Base-by-base conservation (phyloP, 2,113 vertebrate species). In the Picathartes gymnocephalus region DNA sequence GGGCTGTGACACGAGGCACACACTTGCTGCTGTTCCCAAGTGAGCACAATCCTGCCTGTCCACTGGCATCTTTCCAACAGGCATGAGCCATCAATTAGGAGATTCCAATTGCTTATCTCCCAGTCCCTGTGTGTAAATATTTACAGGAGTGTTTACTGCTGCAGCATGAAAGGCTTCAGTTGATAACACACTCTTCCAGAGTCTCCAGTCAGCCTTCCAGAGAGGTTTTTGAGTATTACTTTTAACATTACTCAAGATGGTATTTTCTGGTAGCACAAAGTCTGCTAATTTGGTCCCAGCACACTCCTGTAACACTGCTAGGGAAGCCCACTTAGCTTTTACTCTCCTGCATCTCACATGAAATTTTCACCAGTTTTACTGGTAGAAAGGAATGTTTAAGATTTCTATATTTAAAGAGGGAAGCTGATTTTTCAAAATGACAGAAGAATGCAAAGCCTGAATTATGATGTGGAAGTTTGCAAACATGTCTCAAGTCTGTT, bases 271-370 rank as follows among this genome's bases (percentile, higher is more conserved):
- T 9, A 79, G 77, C 45, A 83, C 30, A 33, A 35, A 28, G 21
- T 27, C 73, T 76, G 65, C 28, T 57, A 21, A 15, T 39, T 54
- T 57, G 66, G 48, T 77, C 39, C 77, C 81, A 60, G 45, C 27
- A 71, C 35, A 76, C 22, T 3, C 15, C 13, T 13, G 44, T 47
- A 42, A 37, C 56, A 69, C 23, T 40, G n/a, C 53, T 51, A 35
- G 11, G 13, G 39, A 47, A 58, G 16, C 21, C 19, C 23, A 7
- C 20, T 70, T 35, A 58, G n/a, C 35, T 35, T 81, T 61, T 31
- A 20, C 37, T 48, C 35, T n/a, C 24, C 47, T 19, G 6, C 6
- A 14, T 42, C 30, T 50, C 58, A 37, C 0, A 0, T 2, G 3
- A 30, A 69, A 69, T 48, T 44, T 51, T 53, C 51, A 83, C 27